A percentile compares a stretch with the other conserved stretches of the same genome.
Conservation (phyloP, 2,113 vertebrate genomes). For the Takifugu flavidus region DNA sequence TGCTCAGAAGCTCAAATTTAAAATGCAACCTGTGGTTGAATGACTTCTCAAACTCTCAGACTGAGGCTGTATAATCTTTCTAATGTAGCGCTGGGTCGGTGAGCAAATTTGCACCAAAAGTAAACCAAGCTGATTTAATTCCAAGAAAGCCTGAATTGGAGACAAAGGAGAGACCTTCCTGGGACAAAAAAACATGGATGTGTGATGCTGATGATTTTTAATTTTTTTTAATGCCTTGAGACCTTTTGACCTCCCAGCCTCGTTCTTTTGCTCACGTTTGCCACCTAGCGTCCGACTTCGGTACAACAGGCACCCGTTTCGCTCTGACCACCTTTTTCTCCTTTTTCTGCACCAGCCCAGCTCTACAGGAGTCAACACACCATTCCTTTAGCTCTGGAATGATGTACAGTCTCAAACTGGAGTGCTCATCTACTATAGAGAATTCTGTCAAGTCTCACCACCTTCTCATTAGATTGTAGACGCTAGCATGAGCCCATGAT, state of each 20-base stretch:
- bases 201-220: neutral
- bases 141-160: no score
- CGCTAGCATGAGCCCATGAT: neutral
- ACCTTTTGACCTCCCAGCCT: no score
- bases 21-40: neutral
- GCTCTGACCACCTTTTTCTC: neutral
- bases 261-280: no score
- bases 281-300: no score
- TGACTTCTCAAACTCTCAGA: no score
- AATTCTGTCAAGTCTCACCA: neutral
- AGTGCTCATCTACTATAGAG: neutral
- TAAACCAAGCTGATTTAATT: no score
- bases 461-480: neutral
- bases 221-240: no score
- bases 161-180: no score
- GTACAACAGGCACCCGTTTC: no score
- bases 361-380: conserved; percentile 2
- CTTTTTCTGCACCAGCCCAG: neutral
- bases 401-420: conserved; percentile 19
- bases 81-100: no score
- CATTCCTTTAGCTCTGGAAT: conserved; percentile 20
- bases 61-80: no score
- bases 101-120: no score
- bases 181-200: neutral
- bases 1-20: neutral